Evolutionary conservation across 2,888 invertebrate species (phyloP), one percentile per base, ranked within the genome.

Genomic region (Lymantria dispar): DNA sequence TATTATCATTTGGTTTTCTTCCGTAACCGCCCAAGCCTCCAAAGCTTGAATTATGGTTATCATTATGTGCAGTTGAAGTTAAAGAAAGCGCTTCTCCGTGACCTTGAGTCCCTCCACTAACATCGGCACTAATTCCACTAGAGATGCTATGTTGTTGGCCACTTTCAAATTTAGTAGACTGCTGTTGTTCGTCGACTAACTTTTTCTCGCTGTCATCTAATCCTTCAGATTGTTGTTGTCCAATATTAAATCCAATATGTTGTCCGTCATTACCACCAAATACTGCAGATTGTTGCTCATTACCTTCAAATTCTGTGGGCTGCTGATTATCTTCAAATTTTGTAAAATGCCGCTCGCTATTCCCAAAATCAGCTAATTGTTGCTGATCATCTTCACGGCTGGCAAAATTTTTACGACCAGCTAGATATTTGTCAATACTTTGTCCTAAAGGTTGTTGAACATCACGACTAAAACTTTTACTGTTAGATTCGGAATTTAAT

Each of bases 141-240:
- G 79, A 85, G 0, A 85, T 74, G 45, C 83, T 80, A 38, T 75
- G 76, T 36, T 69, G 68, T 2, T 57, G 45, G 1, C 84, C 83
- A 43, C 72, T 69, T 46, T 74, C 74, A 8, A 78, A 60, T 9
- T 77, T 53, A 1, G 68, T 22, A 22, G 22, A 22, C 22, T 22
- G 22, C 5, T 3, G 22, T 22, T 22, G 22, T 22, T 2, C 22
- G 2, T 22, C 22, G 2, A 2, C 22, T 3, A 22, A 22, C 5
- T 2, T 38, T 12, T 40, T 37, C 9, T 43, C 37, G 5, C 48
- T 43, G 0, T n/a, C 12, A 8, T 37, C 51, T 10, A 14, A 47
- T 5, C 44, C 54, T 43, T 31, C 10, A 11, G 31, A 41, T 11
- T 42, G 12, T 11, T 37, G 37, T 8, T 40, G n/a, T n/a, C n/a